phyloP scores from a whole-genome alignment of 2,113 vertebrate species.

The Brienomyrus brachyistius region DNA sequence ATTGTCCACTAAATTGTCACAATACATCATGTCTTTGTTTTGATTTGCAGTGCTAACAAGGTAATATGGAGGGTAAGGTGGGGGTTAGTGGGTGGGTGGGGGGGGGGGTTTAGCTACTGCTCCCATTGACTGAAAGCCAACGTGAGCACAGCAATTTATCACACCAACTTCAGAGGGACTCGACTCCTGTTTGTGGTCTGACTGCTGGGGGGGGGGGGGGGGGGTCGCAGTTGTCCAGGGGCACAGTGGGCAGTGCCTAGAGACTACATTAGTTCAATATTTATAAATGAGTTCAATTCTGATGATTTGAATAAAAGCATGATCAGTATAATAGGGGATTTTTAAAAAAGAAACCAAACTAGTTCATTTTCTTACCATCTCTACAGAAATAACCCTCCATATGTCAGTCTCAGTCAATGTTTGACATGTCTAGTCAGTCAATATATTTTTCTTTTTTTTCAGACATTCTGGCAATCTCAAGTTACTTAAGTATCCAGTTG shows the following conservation, averaged over 20 bases:
- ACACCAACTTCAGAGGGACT: not conserved
- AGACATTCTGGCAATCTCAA: not conserved
- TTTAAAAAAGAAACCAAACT: not conserved
- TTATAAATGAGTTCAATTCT: not conserved
- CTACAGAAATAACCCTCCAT: not conserved
- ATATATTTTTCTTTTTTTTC: not conserved
- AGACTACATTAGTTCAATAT: not conserved
- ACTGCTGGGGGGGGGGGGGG: not conserved
- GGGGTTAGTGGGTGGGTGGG: not conserved
- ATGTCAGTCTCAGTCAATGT: not conserved
- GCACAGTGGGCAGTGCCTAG: not conserved
- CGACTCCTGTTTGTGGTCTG: too few relatives aligned
- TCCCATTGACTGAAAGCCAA: not conserved
- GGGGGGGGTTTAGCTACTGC: not conserved
- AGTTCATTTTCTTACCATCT: not conserved
- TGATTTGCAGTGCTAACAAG: not conserved
- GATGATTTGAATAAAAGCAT: not conserved
- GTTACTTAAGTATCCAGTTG: not conserved
- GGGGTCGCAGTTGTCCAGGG: not conserved
- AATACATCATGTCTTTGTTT: not conserved
- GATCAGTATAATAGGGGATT: not conserved
- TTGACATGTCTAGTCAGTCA: not conserved
- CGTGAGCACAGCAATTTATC: not conserved
- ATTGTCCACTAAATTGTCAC: not conserved
- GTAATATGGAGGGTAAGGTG: not conserved